Evolutionary conservation across 2,113 vertebrate species (phyloP), one percentile per base, ranked within the genome.

Genomic region (Syngnathus floridae): DNA sequence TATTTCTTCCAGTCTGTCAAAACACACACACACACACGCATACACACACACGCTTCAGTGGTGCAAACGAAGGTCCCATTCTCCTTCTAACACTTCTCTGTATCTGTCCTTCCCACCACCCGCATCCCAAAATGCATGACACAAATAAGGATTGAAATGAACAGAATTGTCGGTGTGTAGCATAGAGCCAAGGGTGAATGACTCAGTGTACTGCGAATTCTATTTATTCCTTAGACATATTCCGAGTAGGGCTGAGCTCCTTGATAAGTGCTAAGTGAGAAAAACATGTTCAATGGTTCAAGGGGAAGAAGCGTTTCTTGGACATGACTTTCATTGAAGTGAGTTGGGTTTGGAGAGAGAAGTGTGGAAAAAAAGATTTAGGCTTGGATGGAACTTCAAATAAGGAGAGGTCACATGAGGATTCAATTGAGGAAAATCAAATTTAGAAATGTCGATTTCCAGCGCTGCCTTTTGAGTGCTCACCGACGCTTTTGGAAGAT

Each of bases 331-430:
- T 79, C 75, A 63, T 72, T 12, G n/a, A 74, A 76, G 52, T n/a
- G 59, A 73, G 62, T 60, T 36, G 22, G 35, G 64, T 66, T 64
- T 72, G 67, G 62, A 69, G 62, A 69, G 11, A 70, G 52, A 45
- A 10, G 60, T 49, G 7, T 57, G 71, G 59, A 41, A 14, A 81
- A 76, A 74, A 46, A 41, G 48, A 65, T 54, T 69, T 66, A 21
- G 73, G 49, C 73, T 76, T 84, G 70, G 72, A 82, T 49, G 38
- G 1, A 60, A 72, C 70, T 72, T 73, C 55, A 64, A 73, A 61
- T 48, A 65, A 26, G 21, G n/a, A 9, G 63, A 77, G 66, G 74
- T 75, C 72, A 72, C 14, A 13, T 7, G 57, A 84, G 71, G 73
- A 75, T 38, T 78, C 31, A 61, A 36, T 46, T 71, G 26, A 72